Evolutionary conservation across 2,888 invertebrate genomes (phyloP), one percentile per base, ranked within the genome.

Genomic region (Acanthococcus lagerstroemiae): DNA sequence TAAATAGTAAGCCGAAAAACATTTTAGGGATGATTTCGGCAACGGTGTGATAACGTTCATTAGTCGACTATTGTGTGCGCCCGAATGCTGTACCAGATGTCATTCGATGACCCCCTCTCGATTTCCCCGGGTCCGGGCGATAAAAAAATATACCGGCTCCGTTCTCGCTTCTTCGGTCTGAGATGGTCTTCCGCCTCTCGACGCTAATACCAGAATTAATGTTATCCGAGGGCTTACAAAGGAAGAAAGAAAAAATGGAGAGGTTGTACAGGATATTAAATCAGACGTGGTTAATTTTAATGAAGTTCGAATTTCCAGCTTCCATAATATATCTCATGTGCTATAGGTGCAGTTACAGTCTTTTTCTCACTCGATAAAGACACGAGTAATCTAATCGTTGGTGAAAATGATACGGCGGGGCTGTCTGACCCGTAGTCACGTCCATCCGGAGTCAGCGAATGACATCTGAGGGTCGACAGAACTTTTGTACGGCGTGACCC

Each of bases 21-120:
- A 30, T 55, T 55, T 55, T 55, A 26, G 55, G 55, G 55, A 55
- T 26, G 55, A 55, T 55, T 55, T 55, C 55, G 9, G 21, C 19
- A 55, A 55, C 55, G 55, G 55, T 55, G 55, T 55, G 55, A 55
- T 55, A 55, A 55, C 24, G 55, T 55, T 55, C 55, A 55, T 55
- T 55, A 55, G 55, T 30, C n/a, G 17, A n/a, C 55, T 55, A 55
- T 55, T 55, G 55, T 55, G 30, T 17, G 19, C 9, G 52, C 15
- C 9, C 22, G 52, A 22, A 24, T 22, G 52, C 3, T n/a, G 37
- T 37, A 52, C 52, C 52, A 52, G 52, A 52, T 52, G 52, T 52
- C 52, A 52, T 52, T 2, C 52, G 52, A 52, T 52, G 52, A 22
- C 24, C 52, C 37, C 37, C 37, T n/a, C n/a, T 37, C 37, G 37